Base-by-base conservation (phyloP, 2,797 vertebrate species). In the Gallirallus australis region DNA sequence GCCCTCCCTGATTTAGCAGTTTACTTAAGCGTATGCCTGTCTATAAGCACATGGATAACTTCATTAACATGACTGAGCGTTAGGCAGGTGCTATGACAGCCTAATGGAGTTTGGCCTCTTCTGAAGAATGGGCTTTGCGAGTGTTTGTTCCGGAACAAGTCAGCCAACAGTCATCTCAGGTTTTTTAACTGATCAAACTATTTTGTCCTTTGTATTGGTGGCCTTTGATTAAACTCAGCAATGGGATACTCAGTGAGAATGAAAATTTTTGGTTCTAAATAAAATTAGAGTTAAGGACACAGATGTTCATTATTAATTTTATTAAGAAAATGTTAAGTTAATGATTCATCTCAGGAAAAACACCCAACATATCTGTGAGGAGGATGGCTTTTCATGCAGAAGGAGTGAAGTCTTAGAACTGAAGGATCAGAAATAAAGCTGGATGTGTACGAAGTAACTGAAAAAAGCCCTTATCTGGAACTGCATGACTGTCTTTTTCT, bases 21-120 rank as follows among this genome's bases (percentile, higher is more conserved):
- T 94, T 96, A 92, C 82, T 96, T 96, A 95, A 91, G 89, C 7
- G 0, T 93, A 69, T 72, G 86, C 80, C 76, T 94, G 96, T 87
- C 92, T 85, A 52, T 83, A 93, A 96, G 92, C 69, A 75, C 83
- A 90, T 69, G 75, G 94, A 93, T 95, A 96, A 94, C 94, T 94
- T 96, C 89, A 93, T 94, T 95, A 96, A 93, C 76, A 86, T 89
- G 79, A 91, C 66, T 91, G 89, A 94, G 91, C 87, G 84, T 79
- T 63, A 88, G 91, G 56, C 77, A 95, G 93, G 85, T 96, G 84
- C 89, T 95, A 52, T 82, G 80, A 94, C 87, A 92, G 93, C 76
- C 82, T 95, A 93, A 88, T 86, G 85, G 93, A 94, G 77, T 90
- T 83, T 63, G 83, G 71, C 48, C 52, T 90, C 72, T 35, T 79